Conservation (phyloP, 2,797 vertebrate species). For the Telmatherina bonti region DNA sequence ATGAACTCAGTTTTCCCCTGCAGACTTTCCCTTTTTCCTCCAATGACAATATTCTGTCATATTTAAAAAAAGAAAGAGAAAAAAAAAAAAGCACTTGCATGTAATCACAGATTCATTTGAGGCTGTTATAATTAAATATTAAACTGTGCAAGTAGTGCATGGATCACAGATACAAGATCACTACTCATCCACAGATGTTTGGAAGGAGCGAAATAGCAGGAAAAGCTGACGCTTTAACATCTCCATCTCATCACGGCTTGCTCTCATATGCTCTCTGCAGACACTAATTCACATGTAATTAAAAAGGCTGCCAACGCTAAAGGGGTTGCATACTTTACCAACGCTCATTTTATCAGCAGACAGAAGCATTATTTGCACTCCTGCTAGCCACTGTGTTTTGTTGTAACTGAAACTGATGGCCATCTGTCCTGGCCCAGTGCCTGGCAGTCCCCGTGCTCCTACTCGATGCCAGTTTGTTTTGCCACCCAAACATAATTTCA, state of each 20-base stretch:
- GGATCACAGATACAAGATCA: slow-evolving; percentile 47
- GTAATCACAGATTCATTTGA: slow-evolving; percentile 42
- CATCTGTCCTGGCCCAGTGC: slow-evolving; percentile 65
- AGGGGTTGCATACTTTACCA: slow-evolving; percentile 55
- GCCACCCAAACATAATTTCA: slow-evolving; percentile 49
- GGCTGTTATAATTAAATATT: slow-evolving; percentile 51
- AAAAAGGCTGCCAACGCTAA: slow-evolving; percentile 61
- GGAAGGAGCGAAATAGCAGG: slow-evolving; percentile 25
- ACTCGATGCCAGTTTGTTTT: slow-evolving; percentile 48
- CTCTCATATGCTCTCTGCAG: slow-evolving; percentile 13
- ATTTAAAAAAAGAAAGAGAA: too few species aligned
- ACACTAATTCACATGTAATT: slow-evolving; percentile 70
- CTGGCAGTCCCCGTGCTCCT: slow-evolving; percentile 44
- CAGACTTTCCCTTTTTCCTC: background rate
- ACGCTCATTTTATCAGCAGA: slow-evolving; percentile 58
- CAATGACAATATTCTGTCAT: background rate
- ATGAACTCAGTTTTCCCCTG: too few species aligned
- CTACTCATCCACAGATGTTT: slow-evolving; percentile 32
- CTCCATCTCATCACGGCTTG: slow-evolving; percentile 42
- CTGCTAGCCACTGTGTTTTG: slow-evolving; percentile 52
- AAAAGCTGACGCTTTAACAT: slow-evolving; percentile 51
- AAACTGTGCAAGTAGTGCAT: slow-evolving; percentile 37
- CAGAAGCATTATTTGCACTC: slow-evolving; percentile 62
- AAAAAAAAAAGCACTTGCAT: background rate
- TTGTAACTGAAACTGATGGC: slow-evolving; percentile 57